Conservation (phyloP, 2,113 vertebrate species). For the Petromus typicus region DNA sequence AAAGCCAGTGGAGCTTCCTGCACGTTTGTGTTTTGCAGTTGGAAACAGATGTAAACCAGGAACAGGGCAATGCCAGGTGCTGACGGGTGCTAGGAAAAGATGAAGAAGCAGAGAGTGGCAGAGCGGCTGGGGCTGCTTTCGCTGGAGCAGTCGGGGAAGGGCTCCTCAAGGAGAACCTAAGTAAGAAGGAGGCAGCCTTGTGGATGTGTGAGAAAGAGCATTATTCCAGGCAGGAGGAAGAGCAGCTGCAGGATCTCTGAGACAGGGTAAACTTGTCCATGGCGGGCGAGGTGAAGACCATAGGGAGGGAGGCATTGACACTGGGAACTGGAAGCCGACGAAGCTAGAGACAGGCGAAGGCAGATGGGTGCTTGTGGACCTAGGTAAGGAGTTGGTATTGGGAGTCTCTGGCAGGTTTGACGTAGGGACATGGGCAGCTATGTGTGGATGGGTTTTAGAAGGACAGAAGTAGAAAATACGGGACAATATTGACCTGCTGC, state of each 20-base stretch:
- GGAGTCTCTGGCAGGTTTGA: neutral
- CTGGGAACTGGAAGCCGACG: neutral
- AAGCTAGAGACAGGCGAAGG: neutral
- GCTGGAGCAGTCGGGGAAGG: neutral
- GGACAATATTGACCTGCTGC: neutral
- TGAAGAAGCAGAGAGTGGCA: neutral
- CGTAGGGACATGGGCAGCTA: neutral
- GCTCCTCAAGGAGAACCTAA: neutral
- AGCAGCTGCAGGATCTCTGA: neutral
- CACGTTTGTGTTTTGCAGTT: neutral
- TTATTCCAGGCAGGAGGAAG: neutral
- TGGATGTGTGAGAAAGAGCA: neutral
- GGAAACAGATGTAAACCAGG: neutral
- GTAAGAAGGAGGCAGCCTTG: neutral
- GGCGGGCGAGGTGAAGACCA: neutral
- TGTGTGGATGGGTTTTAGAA: neutral
- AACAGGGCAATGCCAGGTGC: neutral
- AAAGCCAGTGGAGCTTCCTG: neutral
- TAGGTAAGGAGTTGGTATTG: neutral
- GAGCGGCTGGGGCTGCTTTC: neutral
- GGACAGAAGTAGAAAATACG: neutral
- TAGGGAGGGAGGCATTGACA: accelerated
- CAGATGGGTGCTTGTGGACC: neutral
- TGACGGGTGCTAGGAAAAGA: neutral
- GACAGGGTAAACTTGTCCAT: neutral